phyloP scores from a whole-genome alignment of 2,888 invertebrate genomes.

The Rhaphigaster nebulosa region DNA sequence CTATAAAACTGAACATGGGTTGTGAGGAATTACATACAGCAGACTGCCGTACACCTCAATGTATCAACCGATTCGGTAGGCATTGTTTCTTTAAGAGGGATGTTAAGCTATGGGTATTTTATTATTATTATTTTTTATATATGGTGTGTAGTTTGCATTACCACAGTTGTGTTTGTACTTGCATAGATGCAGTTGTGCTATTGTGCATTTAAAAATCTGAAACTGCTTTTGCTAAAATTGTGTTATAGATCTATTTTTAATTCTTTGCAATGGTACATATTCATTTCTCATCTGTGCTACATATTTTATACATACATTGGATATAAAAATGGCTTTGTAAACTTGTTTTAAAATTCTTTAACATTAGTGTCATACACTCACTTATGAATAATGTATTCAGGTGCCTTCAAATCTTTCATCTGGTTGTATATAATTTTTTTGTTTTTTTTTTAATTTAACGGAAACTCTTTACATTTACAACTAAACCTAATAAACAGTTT shows the following conservation, averaged over 20 bases:
- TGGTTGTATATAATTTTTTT: too few relatives aligned
- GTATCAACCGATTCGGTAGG: background rate
- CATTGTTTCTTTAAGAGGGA: background rate
- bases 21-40: background rate
- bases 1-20: slow-evolving; percentile 1
- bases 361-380: too few relatives aligned
- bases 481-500: too few relatives aligned
- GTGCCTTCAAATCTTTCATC: too few relatives aligned
- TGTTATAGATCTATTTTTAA: background rate
- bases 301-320: background rate
- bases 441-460: too few relatives aligned
- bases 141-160: background rate
- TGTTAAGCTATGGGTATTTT: background rate
- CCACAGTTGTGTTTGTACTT: background rate
- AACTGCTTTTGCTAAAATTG: background rate
- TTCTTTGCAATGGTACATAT: background rate
- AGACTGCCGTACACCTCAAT: background rate
- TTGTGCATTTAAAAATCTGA: background rate
- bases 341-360: background rate
- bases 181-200: background rate
- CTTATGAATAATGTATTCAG: too few relatives aligned
- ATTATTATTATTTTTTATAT: background rate
- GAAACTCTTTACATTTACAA: too few relatives aligned
- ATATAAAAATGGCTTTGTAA: background rate
- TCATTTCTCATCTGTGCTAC: background rate